Evolutionary conservation across 2,888 invertebrate species (phyloP).

Genomic region (Drosophila melanosoma): DNA sequence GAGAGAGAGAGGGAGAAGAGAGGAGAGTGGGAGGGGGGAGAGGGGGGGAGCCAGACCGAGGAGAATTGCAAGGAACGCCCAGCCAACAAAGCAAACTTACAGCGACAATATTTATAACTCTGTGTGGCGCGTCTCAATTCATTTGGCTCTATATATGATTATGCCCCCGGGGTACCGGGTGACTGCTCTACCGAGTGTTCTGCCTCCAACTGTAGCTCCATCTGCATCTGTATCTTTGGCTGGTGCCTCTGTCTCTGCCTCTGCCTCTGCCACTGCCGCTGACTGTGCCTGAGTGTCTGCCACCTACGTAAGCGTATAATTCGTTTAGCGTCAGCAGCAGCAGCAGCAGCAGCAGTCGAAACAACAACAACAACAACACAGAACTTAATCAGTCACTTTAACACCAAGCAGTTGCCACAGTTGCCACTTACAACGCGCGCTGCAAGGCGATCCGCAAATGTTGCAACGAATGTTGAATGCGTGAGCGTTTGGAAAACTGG

Average conservation of each 20-base stretch:
- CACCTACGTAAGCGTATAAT: constrained; percentile 81
- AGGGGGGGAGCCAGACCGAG: constrained; percentile 5
- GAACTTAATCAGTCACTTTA: constrained; percentile 79
- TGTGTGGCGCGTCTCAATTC: constrained; percentile 77
- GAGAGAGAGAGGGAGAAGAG: no score
- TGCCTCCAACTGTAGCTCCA: constrained; percentile 15
- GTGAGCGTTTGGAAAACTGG: constrained; percentile 64
- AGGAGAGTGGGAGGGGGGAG: no score
- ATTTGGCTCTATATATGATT: constrained; percentile 67
- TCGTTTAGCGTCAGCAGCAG: constrained; percentile 77
- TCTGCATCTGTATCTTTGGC: constrained; percentile 21
- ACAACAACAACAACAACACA: constrained; percentile 44
- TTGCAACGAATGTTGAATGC: constrained; percentile 45
- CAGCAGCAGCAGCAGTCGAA: constrained; percentile 47
- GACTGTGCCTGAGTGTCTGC: constrained; percentile 71
- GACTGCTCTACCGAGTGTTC: constrained; percentile 12
- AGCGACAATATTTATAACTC: constrained; percentile 78
- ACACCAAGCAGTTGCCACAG: constrained; percentile 68
- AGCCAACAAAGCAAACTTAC: constrained; percentile 23
- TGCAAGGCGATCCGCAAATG: constrained; percentile 23
- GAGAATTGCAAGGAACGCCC: constrained; percentile 53
- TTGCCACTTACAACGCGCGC: constrained; percentile 68
- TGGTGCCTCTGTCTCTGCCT: neutral
- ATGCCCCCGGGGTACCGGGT: constrained; percentile 20
- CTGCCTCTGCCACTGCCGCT: constrained; percentile 19